phyloP scores from a whole-genome alignment of 2,797 vertebrate genomes.

The Acanthis flammea region DNA sequence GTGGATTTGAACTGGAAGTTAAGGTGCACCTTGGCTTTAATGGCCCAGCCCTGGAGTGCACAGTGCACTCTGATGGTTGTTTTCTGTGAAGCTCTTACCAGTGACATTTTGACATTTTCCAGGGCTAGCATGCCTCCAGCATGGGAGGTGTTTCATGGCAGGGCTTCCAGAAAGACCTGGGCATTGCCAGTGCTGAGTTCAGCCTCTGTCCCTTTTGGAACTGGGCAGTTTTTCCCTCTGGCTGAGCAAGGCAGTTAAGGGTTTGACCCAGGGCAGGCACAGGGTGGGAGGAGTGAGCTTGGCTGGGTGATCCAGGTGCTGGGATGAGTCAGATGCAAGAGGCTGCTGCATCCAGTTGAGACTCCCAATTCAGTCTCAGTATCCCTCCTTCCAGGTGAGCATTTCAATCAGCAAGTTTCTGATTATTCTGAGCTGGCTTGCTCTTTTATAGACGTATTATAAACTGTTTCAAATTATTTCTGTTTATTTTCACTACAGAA shows the following conservation, averaged over 20 bases:
- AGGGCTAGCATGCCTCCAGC: rapidly evolving
- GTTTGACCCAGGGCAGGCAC: neutral
- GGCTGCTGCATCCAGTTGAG: neutral
- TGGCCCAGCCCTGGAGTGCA: neutral
- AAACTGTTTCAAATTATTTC: neutral
- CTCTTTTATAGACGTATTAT: neutral
- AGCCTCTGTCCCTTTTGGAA: neutral
- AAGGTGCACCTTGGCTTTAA: neutral
- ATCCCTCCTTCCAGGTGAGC: neutral
- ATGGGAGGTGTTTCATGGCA: neutral
- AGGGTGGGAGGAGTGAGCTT: neutral
- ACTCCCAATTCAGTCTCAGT: neutral
- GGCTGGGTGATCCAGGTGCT: neutral
- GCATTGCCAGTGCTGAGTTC: neutral
- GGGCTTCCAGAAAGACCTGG: neutral
- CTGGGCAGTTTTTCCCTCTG: neutral
- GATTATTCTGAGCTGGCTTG: neutral
- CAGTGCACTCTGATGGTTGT: neutral
- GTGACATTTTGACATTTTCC: neutral
- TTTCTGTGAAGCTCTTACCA: neutral
- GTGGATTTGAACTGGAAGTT: neutral
- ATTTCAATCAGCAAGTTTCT: neutral
- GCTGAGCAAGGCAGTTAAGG: neutral
- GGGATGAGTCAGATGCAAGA: neutral
- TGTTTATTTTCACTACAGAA: neutral